Percentiles rank a stretch among this genome's conserved stretches.
Evolutionary conservation across 2,113 vertebrate genomes (phyloP).

Genomic region (Salvelinus sp.): DNA sequence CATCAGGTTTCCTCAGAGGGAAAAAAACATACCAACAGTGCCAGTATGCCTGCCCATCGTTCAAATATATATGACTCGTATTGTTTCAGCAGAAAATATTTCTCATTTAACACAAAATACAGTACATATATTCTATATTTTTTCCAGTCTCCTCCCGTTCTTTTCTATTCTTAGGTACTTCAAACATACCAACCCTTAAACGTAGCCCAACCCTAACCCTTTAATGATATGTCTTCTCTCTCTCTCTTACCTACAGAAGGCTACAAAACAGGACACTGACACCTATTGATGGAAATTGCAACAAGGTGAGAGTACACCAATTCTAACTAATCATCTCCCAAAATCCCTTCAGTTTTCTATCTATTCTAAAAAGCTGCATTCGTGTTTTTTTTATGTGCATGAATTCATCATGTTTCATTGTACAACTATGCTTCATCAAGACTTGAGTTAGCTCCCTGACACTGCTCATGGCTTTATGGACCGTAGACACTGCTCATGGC

Average conservation of each 20-base stretch:
- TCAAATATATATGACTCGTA: no score
- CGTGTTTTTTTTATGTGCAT: not conserved
- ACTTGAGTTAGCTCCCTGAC: not conserved
- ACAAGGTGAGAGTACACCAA: constrained; percentile 43
- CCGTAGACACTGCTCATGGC: no score
- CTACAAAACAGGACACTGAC: constrained; percentile 43
- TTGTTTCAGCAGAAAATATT: no score
- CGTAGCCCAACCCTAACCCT: not conserved
- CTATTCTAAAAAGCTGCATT: no score
- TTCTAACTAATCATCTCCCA: not conserved
- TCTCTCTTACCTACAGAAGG: constrained; percentile 44
- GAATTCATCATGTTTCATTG: not conserved
- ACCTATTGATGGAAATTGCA: constrained; percentile 50
- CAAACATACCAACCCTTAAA: not conserved
- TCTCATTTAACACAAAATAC: not conserved
- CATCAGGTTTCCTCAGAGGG: constrained; percentile 18
- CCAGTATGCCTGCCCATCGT: not conserved
- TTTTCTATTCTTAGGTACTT: not conserved
- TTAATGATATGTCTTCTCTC: not conserved
- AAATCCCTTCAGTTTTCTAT: no score
- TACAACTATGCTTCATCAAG: not conserved
- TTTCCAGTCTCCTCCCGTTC: not conserved
- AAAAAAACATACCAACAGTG: not conserved
- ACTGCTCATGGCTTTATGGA: not conserved
- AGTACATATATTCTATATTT: not conserved